Base-by-base conservation (phyloP, 2,113 vertebrate genomes). In the Natator depressus region DNA sequence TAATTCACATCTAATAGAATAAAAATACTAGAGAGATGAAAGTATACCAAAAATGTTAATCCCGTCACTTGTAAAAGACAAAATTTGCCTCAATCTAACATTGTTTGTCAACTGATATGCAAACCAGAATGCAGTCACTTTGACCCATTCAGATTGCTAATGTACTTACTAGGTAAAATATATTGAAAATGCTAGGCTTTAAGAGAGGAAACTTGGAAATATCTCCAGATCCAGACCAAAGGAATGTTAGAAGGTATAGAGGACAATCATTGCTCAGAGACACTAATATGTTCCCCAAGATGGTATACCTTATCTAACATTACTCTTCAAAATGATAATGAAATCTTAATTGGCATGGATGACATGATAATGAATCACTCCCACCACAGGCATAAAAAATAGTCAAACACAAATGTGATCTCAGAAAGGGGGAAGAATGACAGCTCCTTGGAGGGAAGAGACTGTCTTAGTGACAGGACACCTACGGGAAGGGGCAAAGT, bases 1-100 rank as follows among this genome's bases (percentile, higher is more conserved):
- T 89, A 93, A 92, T 78, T 89, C 84, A 86, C 76, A 25, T 94
- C 38, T 69, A 92, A 94, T 29, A 91, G 84, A 80, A 31, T 16
- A 8, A 1, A 54, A 88, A 69, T 14, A 84, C 22, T 25, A 87
- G 42, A 38, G 50, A 95, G 24, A 88, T 13, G 47, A 22, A 62
- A 4, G 79, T 13, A 95, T 0, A 9, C 19, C 3, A 22, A 72
- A 96, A 49, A 0, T 0, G 0, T 53, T 80, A 83, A 38, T 10
- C 78, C 91, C 75, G 35, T 88, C 24, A 47, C 13, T 82, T 46
- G 10, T 78, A 22, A 89, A 89, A 93, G 46, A 55, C 16, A n/a
- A 69, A 87, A 89, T 76, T 0, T 0, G n/a, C 24, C 35, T 80
- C 75, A 4, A 35, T 11, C 49, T 83, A 1, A 91, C 80, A 65